Evolutionary conservation across 2,797 vertebrate species (phyloP).

Genomic region (Oreortyx pictus): DNA sequence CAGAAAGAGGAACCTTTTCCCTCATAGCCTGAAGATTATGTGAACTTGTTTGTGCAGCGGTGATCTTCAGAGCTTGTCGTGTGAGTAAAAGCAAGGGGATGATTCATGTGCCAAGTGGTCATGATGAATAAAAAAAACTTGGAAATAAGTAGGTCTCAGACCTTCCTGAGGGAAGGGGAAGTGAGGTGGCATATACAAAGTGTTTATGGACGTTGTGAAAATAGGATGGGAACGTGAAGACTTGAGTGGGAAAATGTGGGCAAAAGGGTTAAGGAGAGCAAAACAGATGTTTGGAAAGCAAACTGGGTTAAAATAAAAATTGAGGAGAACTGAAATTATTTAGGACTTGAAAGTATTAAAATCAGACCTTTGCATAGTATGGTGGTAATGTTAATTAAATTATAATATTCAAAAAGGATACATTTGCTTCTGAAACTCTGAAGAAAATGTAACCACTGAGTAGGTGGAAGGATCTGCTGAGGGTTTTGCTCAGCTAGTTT

Average conservation of each 20-base stretch:
- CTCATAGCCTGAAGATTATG: neutral
- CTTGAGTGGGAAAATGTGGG: neutral
- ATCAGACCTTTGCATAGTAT: neutral
- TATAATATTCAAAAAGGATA: neutral
- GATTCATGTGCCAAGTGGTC: neutral
- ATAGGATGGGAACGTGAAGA: neutral
- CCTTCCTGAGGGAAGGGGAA: neutral
- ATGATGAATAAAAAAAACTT: slow-evolving; percentile 3
- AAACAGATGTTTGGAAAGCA: neutral
- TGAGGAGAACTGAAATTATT: neutral
- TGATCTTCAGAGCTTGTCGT: neutral
- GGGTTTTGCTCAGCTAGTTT: neutral
- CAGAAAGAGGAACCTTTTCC: neutral
- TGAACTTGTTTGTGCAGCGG: neutral
- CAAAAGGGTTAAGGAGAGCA: neutral
- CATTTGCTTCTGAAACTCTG: slow-evolving; percentile 1
- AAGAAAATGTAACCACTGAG: neutral
- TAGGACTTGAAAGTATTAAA: neutral
- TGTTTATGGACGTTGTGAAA: neutral
- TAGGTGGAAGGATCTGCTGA: slow-evolving; percentile 12
- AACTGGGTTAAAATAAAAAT: neutral
- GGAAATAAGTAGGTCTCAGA: neutral
- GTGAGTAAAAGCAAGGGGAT: neutral
- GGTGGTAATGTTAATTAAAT: slow-evolving; percentile 14
- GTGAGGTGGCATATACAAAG: neutral